Percentiles rank a stretch among this genome's conserved stretches.
Evolutionary conservation across 2,113 vertebrate genomes (phyloP).

Genomic region (Pitta sordida): DNA sequence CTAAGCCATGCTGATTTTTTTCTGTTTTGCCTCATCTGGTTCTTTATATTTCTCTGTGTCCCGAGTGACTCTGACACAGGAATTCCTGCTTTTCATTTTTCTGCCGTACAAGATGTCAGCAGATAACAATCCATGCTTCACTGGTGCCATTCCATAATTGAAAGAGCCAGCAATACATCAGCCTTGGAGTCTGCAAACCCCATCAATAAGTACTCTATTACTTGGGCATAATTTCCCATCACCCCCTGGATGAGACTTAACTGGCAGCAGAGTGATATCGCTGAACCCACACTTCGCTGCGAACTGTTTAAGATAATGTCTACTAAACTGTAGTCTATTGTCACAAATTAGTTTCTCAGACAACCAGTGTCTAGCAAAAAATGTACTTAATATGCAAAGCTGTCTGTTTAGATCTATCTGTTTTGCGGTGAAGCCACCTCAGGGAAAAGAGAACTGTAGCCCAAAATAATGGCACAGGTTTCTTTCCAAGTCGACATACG

Average conservation of each 20-base stretch:
- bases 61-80: constrained; percentile 24
- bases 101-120: constrained; percentile 54
- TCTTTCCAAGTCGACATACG: background rate
- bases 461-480: background rate
- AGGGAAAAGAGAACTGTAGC: background rate
- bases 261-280: background rate
- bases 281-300: constrained; percentile 34
- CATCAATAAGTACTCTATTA: constrained; percentile 46
- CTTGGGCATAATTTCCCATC: constrained; percentile 38
- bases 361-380: background rate
- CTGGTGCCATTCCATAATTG: constrained; percentile 47
- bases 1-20: background rate
- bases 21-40: constrained; percentile 34
- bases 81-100: constrained; percentile 55
- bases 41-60: background rate
- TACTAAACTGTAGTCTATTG: constrained; percentile 11
- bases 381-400: constrained; percentile 50
- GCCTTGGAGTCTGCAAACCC: constrained; percentile 18
- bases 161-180: constrained; percentile 54
- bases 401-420: constrained; percentile 46
- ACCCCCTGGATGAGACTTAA: background rate
- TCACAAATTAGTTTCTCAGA: constrained; percentile 53
- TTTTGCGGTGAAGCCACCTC: constrained; percentile 23
- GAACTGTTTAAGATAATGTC: constrained; percentile 6
- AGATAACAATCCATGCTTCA: constrained; percentile 60